Base-by-base conservation (phyloP, 2,113 vertebrate species). In the Leucopternis melanops region DNA sequence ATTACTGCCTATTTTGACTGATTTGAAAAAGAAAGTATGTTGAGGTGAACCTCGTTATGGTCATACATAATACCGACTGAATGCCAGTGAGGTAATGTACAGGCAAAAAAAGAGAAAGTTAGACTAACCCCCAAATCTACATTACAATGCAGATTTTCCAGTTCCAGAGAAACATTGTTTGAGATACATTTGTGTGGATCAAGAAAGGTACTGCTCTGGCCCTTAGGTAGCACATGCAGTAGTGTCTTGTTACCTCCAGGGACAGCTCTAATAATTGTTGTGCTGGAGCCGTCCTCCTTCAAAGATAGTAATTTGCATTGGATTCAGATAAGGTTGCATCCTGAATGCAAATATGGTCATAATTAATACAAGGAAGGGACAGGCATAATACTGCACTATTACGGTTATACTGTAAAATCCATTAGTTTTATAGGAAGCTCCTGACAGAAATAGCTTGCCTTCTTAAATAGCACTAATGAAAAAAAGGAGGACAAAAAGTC, bases 281-380 rank as follows among this genome's bases (percentile, higher is more conserved):
- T 81, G 96, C 92, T 91, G 82, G 38, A 93, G 55, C n/a, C 45
- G 86, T 52, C 91, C 95, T 96, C 90, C 92, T 95, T 92, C 94
- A 85, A 92, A 95, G 82, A 91, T 2, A 70, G 78, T 86, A 96
- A 97, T 97, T 96, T 98, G 89, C 97, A 96, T 92, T 73, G n/a
- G 36, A 97, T 97, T 97, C 96, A 94, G 96, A 97, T 96, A 97
- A 94, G 83, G 38, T 49, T 97, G 63, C 63, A 96, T 96, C 88
- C 92, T 94, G 91, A 98, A 98, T 97, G 94, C 89, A 97, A 97
- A 98, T 96, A 95, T 67, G 65, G 97, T 94, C 75, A 91, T 97
- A 96, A 98, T 97, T 97, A 97, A 94, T 94, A 91, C 67, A 92
- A 95, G 52, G 88, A 95, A 94, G 90, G 32, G 45, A 75, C 72